These are phyloP conservation scores for Arizona elegans DNA, from an alignment of 2,113 vertebrate species.

Conservation along the genomic window DNA sequence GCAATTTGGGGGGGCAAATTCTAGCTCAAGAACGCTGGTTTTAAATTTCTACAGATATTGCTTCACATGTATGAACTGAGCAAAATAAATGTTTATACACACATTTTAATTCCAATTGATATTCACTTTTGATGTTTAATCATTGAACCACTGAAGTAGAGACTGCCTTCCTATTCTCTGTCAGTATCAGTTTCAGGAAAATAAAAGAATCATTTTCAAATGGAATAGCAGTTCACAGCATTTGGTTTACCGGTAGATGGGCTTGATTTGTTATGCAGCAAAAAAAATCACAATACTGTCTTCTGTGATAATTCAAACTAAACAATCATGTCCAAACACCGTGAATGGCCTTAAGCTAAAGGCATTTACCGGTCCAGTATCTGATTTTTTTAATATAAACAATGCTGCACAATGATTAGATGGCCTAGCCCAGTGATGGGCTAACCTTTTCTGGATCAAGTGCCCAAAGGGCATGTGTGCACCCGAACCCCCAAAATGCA, in stretches of 20 bases:
- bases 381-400: no score
- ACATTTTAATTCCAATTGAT: neutral
- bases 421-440: no score
- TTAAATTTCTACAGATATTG: neutral
- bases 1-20: neutral
- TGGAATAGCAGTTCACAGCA: slow-evolving; percentile 33
- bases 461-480: no score
- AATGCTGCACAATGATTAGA: no score
- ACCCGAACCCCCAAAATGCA: no score
- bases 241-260: slow-evolving; percentile 39
- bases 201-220: slow-evolving; percentile 34
- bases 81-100: neutral
- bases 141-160: neutral
- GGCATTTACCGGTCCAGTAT: no score
- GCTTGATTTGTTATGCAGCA: slow-evolving; percentile 47
- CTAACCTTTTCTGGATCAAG: no score
- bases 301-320: slow-evolving; percentile 49
- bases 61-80: neutral
- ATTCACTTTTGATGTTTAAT: neutral
- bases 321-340: neutral
- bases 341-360: no score
- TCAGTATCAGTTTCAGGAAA: neutral
- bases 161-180: neutral
- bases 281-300: slow-evolving; percentile 39
- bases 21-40: neutral